Conservation (phyloP, 2,797 vertebrate genomes). For the Benthosema pterotum region DNA sequence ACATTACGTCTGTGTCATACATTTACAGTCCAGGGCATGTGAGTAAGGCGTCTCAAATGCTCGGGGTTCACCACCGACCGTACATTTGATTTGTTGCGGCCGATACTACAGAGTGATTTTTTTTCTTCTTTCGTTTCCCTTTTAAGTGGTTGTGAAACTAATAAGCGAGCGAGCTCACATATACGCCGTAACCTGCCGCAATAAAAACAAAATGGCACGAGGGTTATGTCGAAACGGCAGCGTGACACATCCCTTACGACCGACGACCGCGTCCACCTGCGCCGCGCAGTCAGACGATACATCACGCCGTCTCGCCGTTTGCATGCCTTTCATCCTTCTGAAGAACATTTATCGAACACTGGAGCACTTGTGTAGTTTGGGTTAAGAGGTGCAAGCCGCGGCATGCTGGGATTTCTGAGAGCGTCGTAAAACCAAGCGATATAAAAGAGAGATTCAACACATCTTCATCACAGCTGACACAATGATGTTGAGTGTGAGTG, state of each 20-base stretch:
- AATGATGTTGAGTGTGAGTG: too few relatives aligned
- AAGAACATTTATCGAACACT: slow-evolving; percentile 35
- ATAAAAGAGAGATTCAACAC: too few relatives aligned
- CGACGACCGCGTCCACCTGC: slow-evolving; percentile 14
- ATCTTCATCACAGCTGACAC: too few relatives aligned
- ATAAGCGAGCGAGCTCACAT: slow-evolving; percentile 46
- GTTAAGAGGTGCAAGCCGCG: slow-evolving; percentile 38
- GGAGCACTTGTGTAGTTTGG: slow-evolving; percentile 46
- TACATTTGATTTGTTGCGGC: slow-evolving; percentile 42
- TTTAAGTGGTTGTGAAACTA: slow-evolving; percentile 57
- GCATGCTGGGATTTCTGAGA: slow-evolving; percentile 29
- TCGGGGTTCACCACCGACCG: neutral
- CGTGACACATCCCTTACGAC: slow-evolving; percentile 60
- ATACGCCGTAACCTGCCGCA: slow-evolving; percentile 13
- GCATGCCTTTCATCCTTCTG: slow-evolving; percentile 35
- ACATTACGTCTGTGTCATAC: neutral
- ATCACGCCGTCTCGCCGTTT: slow-evolving; percentile 49
- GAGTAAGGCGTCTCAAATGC: slow-evolving; percentile 66
- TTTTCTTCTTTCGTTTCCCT: slow-evolving; percentile 10
- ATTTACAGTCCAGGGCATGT: slow-evolving; percentile 36
- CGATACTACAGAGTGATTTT: slow-evolving; percentile 59
- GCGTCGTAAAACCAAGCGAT: too few relatives aligned
- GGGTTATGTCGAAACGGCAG: slow-evolving; percentile 48
- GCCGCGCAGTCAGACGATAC: slow-evolving; percentile 52
- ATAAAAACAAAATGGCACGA: slow-evolving; percentile 54